Evolutionary conservation across 2,113 vertebrate species (phyloP).

Genomic region (Microtus oregoni): DNA sequence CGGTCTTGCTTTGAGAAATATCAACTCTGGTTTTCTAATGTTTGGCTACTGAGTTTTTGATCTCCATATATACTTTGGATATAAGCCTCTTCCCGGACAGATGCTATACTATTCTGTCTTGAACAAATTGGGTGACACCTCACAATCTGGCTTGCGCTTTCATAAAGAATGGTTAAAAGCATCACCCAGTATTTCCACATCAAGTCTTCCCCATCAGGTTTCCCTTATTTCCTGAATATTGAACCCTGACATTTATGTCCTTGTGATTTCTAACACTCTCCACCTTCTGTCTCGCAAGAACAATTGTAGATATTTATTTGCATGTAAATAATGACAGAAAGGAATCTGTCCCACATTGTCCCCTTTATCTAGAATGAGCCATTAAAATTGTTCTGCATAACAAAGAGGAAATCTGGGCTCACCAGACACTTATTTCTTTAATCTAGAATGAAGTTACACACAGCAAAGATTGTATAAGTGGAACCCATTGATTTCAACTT

Average conservation of each 20-base stretch:
- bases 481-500: constrained; percentile 71
- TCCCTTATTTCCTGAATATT: not conserved
- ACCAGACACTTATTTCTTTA: constrained; percentile 76
- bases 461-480: constrained; percentile 68
- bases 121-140: not conserved
- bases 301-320: constrained; percentile 82
- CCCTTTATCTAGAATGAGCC: constrained; percentile 74
- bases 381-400: constrained; percentile 77
- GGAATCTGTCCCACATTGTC: constrained; percentile 76
- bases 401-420: constrained; percentile 83
- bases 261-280: constrained; percentile 60
- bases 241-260: constrained; percentile 65
- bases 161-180: not conserved
- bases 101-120: not conserved
- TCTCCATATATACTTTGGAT: not conserved
- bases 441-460: constrained; percentile 78
- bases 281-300: constrained; percentile 65
- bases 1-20: not conserved
- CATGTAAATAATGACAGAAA: constrained; percentile 83
- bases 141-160: not conserved
- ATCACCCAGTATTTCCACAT: not conserved
- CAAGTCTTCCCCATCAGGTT: not conserved
- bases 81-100: too few species aligned
- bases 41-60: not conserved
- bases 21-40: not conserved